These are phyloP conservation scores for Mermis nigrescens DNA, from an alignment of 2,888 invertebrate species.

Conservation along the genomic window DNA sequence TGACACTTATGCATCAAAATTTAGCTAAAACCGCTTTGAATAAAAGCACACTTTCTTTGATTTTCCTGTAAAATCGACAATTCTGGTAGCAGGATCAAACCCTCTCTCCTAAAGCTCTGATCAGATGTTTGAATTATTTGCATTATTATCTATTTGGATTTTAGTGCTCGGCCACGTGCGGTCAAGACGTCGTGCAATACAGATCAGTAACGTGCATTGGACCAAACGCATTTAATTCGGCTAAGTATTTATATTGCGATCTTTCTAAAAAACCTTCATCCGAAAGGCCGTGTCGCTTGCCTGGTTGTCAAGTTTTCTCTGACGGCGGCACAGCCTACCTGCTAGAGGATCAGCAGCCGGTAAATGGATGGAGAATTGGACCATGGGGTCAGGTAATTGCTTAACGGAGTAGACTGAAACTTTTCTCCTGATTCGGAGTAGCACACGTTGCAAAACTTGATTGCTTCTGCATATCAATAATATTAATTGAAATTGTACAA, in stretches of 20 bases:
- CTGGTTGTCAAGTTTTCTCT: not conserved
- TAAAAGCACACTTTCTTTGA: no score
- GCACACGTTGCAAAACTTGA: no score
- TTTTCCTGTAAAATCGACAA: no score
- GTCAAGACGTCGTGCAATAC: not conserved
- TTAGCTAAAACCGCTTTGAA: no score
- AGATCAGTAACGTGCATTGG: not conserved
- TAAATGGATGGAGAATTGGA: not conserved
- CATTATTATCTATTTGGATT: not conserved
- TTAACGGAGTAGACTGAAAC: no score
- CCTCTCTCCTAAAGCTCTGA: not conserved
- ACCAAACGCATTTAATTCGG: not conserved
- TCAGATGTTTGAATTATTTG: slow-evolving; percentile 4
- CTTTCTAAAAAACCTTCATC: not conserved
- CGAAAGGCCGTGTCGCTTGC: not conserved
- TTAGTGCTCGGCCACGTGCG: not conserved
- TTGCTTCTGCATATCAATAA: no score
- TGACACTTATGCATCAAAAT: no score
- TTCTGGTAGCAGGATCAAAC: not conserved
- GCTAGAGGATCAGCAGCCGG: not conserved
- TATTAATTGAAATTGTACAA: no score
- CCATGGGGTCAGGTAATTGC: not conserved
- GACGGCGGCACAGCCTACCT: not conserved
- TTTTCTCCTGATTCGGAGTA: no score
- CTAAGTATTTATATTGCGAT: not conserved